A percentile compares a stretch with the other conserved stretches of the same genome.
Evolutionary conservation across 2,797 vertebrate genomes (phyloP).

Genomic region (Macrochelys suwanniensis): DNA sequence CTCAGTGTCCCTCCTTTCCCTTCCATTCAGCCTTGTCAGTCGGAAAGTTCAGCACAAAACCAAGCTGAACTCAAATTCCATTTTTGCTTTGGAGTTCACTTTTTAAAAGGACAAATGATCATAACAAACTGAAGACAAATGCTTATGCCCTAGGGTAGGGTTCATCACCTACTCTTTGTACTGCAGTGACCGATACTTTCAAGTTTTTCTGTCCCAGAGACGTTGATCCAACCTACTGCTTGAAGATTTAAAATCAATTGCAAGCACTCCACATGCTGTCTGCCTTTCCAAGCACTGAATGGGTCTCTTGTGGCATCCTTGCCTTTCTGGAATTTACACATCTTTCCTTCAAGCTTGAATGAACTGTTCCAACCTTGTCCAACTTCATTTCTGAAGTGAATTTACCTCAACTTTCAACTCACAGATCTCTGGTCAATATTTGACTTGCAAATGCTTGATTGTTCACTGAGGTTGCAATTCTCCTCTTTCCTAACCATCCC

Average conservation of each 20-base stretch:
- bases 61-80: not conserved
- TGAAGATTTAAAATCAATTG: not conserved
- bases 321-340: not conserved
- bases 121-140: not conserved
- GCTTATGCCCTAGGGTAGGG: not conserved
- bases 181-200: not conserved
- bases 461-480: not conserved
- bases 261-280: not conserved
- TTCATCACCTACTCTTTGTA: not conserved
- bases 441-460: not conserved
- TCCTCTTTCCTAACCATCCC: not conserved
- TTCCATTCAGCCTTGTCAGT: accelerated
- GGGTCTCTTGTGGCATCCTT: not conserved
- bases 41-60: not conserved
- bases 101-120: not conserved
- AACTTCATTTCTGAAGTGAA: not conserved
- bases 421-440: not conserved
- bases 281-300: not conserved
- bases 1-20: not conserved
- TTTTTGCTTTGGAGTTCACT: not conserved
- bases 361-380: not conserved
- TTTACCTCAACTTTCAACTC: not conserved
- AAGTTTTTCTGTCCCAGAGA: not conserved
- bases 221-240: not conserved
- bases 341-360: not conserved